These are phyloP conservation scores for Graphium colonna DNA, from an alignment of 2,888 invertebrate genomes.

Conservation along the genomic window DNA sequence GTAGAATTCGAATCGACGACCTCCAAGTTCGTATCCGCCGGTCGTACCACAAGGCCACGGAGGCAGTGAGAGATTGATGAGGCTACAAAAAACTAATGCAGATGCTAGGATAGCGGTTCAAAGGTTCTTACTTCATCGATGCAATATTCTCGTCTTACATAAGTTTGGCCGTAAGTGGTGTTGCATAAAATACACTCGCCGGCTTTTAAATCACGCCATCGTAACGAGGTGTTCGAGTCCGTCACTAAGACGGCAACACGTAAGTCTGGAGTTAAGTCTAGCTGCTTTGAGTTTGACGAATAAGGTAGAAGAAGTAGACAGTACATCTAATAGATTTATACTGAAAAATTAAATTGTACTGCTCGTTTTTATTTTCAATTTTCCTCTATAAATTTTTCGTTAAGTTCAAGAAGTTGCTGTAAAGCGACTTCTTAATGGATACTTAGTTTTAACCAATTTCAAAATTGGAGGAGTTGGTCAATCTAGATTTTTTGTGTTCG, in stretches of 20 bases:
- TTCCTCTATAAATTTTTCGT: too few species aligned
- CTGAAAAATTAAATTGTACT: too few species aligned
- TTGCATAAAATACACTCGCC: slow-evolving; percentile 21
- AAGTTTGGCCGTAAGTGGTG: slow-evolving; percentile 12
- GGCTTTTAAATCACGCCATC: slow-evolving; percentile 9
- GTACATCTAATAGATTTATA: too few species aligned
- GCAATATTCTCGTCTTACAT: slow-evolving; percentile 20
- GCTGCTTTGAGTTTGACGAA: too few species aligned
- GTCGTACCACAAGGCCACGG: background rate
- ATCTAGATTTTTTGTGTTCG: too few species aligned
- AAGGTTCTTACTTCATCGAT: slow-evolving; percentile 15
- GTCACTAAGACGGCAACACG: slow-evolving; percentile 10
- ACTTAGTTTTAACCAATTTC: too few species aligned
- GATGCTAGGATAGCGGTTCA: background rate
- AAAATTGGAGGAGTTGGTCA: too few species aligned
- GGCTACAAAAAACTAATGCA: background rate
- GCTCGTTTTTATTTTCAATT: too few species aligned
- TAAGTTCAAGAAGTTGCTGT: too few species aligned
- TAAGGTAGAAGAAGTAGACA: too few species aligned
- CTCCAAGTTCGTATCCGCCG: background rate
- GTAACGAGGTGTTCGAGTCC: slow-evolving; percentile 13
- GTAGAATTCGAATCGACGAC: too few species aligned
- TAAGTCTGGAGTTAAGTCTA: background rate
- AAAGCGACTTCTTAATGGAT: too few species aligned
- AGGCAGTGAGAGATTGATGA: background rate